Evolutionary conservation across 2,113 vertebrate genomes (phyloP), one percentile per base, ranked within the genome.

Genomic region (Phalacrocorax pelagicus): DNA sequence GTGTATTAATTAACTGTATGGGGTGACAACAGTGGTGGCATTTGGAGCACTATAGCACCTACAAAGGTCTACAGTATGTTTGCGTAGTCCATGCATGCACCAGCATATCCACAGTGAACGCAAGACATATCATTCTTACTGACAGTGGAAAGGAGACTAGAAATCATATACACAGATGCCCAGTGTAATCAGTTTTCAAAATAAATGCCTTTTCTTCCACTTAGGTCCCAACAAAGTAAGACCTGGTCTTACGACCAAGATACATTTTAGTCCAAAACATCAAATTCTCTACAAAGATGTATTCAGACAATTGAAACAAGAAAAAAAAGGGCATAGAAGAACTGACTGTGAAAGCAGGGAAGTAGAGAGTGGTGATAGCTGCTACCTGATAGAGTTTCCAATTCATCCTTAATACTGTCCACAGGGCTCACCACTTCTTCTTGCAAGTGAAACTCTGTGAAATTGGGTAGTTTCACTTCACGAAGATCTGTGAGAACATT

Each of bases 391-490:
- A 78, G 42, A 81, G 46, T 62, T 92, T 78, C 93, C 74, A 93
- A 1, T 22, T 75, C 86, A 69, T 71, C 73, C 80, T 73, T 30
- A 92, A 14, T 52, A 17, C 20, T 11, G 8, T 69, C 79, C 32
- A 1, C 63, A 94, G 70, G 57, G 51, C 70, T 96, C 58, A 38
- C n/a, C 87, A 36, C 52, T 86, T 89, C 77, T 87, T 62, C 92
- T 90, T 92, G 75, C 10, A 23, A 90, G 81, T 65, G 70, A 92
- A 94, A 72, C 62, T 77, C 72, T 44, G 38, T 88, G 70, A 93
- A 72, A 89, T 65, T 5, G 52, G 63, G 69, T 65, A 89, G 47
- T 97, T 95, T 96, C 94, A 71, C 86, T 90, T 92, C 21, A 11
- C 2, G 5, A 69, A 85, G 87, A 32, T 73, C 51, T 86, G 16